Percentiles rank a stretch among this genome's conserved stretches.
Conservation (phyloP, 2,113 vertebrate genomes). For the Dermatemys mawii region DNA sequence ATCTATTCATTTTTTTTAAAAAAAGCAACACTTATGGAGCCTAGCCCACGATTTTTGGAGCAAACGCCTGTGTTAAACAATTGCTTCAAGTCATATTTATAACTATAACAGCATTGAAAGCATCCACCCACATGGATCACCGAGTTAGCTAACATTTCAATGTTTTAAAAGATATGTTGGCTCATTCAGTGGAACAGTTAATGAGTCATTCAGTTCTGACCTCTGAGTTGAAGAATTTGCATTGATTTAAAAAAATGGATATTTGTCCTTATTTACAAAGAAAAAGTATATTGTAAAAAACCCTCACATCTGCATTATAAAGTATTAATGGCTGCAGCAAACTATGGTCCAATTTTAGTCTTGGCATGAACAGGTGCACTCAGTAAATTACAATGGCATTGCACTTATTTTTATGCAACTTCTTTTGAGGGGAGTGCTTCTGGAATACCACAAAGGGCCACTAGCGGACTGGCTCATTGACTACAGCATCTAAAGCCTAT, state of each 20-base stretch:
- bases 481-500: background rate
- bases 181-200: background rate
- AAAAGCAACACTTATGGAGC: background rate
- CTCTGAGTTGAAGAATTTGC: background rate
- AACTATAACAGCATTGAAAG: background rate
- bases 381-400: background rate
- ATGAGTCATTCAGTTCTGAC: background rate
- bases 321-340: background rate
- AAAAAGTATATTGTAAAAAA: background rate
- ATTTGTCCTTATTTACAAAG: background rate
- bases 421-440: background rate
- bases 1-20: background rate
- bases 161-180: background rate
- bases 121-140: background rate
- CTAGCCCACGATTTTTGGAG: background rate
- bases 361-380: background rate
- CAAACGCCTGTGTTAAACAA: background rate
- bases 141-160: background rate
- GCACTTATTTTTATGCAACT: background rate
- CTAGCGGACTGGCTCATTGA: background rate
- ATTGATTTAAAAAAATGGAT: background rate
- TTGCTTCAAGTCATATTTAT: background rate
- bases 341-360: background rate
- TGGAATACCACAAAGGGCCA: background rate
- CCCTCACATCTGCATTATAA: background rate